Base-by-base conservation (phyloP, 2,113 vertebrate genomes). In the Periophthalmodon schlosseri region DNA sequence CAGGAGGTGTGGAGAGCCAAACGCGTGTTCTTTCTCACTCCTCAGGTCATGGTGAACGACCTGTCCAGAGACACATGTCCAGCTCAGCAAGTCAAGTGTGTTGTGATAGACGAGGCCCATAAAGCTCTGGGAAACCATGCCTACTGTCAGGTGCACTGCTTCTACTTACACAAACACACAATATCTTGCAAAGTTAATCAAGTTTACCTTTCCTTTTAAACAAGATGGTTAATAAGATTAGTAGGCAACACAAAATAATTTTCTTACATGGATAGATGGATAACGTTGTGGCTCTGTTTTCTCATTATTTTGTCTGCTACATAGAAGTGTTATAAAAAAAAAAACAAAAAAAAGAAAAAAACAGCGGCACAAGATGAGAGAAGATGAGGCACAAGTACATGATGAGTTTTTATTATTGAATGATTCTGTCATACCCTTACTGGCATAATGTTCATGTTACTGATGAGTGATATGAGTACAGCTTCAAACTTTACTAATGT, bases 101-200 rank as follows among this genome's bases (percentile, higher is more conserved):
- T 99, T 74, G 96, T 99, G 64, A 94, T 99, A 3, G 98, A 99
- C 61, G 97, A 99, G 86, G 98, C 98, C 56, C 98, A 99, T 89
- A 99, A 96, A 86, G 96, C 97, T 4, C 92, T 96, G 57, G 98
- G 98, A 56, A 99, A 99, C 83, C 95, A 98, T 0, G 97, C 98
- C 9, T 99, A 98, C 90, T 98, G 97, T 75, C 98, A 99, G 96
- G 98, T 88, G 78, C 4, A 21, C 11, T 8, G 16, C 20, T 33
- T 52, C 68, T n/a, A 23, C 18, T 39, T 39, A 34, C 28, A 28
- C 58, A 61, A 61, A 28, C 2, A 16, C 24, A 33, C 12, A 33
- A 61, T 63, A 16, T 33, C 60, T 18, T 7, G 5, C 58, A 0
- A 24, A 4, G 1, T 63, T 34, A 9, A 44, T 10, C 39, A 44